Conservation (phyloP, 2,797 vertebrate species). For the Kryptopterus vitreolus region DNA sequence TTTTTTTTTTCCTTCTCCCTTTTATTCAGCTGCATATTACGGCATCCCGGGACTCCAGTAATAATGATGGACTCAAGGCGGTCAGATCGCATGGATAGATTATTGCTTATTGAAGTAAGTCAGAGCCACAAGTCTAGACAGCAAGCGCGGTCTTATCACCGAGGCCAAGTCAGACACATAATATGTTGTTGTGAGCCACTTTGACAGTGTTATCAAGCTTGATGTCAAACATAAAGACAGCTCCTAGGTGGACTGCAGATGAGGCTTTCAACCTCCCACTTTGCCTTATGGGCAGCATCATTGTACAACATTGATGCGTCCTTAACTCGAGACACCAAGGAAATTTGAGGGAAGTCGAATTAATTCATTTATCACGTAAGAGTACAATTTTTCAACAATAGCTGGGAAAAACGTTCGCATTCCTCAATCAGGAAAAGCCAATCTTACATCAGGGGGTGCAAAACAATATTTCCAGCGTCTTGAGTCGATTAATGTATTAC, state of each 20-base stretch:
- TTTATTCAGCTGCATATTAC: constrained; percentile 33
- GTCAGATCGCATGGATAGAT: constrained; percentile 30
- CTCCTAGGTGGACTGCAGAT: neutral
- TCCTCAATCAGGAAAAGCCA: constrained; percentile 28
- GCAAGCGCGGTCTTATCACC: constrained; percentile 10
- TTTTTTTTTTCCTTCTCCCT: neutral
- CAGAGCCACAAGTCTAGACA: constrained; percentile 19
- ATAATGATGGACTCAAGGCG: constrained; percentile 27
- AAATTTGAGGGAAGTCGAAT: neutral
- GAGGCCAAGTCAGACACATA: neutral
- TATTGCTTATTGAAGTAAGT: constrained; percentile 17
- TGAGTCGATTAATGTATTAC: constrained; percentile 55
- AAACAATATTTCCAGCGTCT: constrained; percentile 37
- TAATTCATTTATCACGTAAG: neutral
- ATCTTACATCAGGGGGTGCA: constrained; percentile 31
- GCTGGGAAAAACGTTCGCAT: neutral
- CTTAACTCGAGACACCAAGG: constrained; percentile 6
- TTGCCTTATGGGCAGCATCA: neutral
- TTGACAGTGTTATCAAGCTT: constrained; percentile 5
- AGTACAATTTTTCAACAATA: neutral
- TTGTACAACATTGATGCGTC: constrained; percentile 2
- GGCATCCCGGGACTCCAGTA: constrained; percentile 30
- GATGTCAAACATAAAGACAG: neutral
- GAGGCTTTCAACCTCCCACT: neutral
- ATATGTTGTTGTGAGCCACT: constrained; percentile 17